Evolutionary conservation across 2,797 vertebrate species (phyloP).

Genomic region (Myotis vivesi): DNA sequence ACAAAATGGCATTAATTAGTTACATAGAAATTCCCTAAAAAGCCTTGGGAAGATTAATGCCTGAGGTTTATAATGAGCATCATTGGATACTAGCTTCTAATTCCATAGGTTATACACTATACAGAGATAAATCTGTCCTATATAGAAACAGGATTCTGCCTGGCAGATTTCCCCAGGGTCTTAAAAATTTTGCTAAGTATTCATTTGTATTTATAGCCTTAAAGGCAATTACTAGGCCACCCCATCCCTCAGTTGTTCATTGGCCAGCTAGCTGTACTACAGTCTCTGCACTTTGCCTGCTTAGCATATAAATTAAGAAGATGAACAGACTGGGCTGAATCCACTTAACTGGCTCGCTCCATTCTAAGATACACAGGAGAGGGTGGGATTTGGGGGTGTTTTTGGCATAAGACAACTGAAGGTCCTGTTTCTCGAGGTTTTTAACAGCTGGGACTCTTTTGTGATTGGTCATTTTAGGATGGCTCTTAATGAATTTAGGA

Average conservation of each 20-base stretch:
- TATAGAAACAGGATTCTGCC: background rate
- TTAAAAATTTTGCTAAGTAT: background rate
- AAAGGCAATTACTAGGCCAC: background rate
- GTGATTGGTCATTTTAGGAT: background rate
- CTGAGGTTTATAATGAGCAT: background rate
- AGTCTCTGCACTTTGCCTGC: background rate
- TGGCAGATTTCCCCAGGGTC: background rate
- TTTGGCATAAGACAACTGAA: background rate
- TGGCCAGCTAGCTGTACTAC: background rate
- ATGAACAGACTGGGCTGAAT: background rate
- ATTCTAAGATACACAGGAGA: background rate
- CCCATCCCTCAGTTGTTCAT: background rate
- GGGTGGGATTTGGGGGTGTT: background rate
- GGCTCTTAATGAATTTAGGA: background rate
- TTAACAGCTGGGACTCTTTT: background rate
- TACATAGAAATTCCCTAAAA: conserved; percentile 15
- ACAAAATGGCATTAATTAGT: conserved; percentile 35
- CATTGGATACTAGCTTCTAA: background rate
- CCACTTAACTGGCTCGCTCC: background rate
- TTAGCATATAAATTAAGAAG: background rate
- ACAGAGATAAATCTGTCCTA: background rate
- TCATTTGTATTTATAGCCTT: background rate
- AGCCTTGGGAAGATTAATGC: background rate
- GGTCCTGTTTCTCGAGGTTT: background rate
- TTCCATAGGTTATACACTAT: background rate